Percentiles rank a stretch among this genome's conserved stretches.
Evolutionary conservation across 2,888 invertebrate genomes (phyloP).

Genomic region (Drosophila limbata): DNA sequence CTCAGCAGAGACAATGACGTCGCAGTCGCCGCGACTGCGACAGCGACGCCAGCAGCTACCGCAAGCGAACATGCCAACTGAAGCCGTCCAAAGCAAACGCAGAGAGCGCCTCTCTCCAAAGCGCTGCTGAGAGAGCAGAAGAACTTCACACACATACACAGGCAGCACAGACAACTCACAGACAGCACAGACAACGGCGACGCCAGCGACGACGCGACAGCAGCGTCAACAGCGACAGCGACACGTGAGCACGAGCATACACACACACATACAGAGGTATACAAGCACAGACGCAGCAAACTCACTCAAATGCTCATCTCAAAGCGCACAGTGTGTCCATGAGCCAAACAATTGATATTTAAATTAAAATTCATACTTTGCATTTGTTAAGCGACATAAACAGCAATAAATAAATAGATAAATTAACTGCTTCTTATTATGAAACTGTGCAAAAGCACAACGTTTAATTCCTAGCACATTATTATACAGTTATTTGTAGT

Average conservation of each 20-base stretch:
- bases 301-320: constrained; percentile 68
- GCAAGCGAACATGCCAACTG: constrained; percentile 62
- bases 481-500: not conserved
- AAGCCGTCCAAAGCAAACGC: constrained; percentile 54
- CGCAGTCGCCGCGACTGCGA: constrained; percentile 54
- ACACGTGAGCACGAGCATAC: constrained; percentile 53
- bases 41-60: constrained; percentile 33
- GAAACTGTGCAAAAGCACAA: not conserved
- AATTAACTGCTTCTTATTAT: constrained; percentile 12
- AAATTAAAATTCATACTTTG: constrained; percentile 14
- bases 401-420: constrained; percentile 11
- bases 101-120: constrained; percentile 45
- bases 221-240: constrained; percentile 38
- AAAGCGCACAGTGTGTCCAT: constrained; percentile 52
- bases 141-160: constrained; percentile 62
- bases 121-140: constrained; percentile 64
- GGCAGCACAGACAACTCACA: not conserved
- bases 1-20: constrained; percentile 33
- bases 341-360: constrained; percentile 23
- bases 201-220: constrained; percentile 17
- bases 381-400: constrained; percentile 13
- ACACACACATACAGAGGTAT: constrained; percentile 14
- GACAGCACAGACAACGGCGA: constrained; percentile 11
- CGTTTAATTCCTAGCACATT: not conserved
- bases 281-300: constrained; percentile 45